These are phyloP conservation scores for Anadara kagoshimensis DNA, from an alignment of 1,140 invertebrate species.

Conservation along the genomic window DNA sequence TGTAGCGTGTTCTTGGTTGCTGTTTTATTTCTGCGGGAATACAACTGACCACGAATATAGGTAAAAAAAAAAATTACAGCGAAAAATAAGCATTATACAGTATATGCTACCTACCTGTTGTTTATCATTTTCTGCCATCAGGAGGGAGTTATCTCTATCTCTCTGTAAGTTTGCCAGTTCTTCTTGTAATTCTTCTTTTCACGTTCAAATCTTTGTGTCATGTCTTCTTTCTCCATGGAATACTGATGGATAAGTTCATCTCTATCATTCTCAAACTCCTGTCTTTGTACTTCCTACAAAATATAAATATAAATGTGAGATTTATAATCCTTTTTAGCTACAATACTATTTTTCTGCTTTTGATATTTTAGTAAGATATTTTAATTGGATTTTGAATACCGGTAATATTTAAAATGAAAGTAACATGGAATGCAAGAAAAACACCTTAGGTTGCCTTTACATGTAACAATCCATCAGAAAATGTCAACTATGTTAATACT, in stretches of 20 bases:
- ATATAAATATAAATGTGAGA: slow-evolving; percentile 5
- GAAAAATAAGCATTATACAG: too few relatives aligned
- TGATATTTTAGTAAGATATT: too few relatives aligned
- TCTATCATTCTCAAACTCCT: slow-evolving; percentile 66
- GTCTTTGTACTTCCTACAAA: slow-evolving; percentile 66
- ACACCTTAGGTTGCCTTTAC: background rate
- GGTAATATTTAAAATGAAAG: background rate
- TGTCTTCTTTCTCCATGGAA: slow-evolving; percentile 71
- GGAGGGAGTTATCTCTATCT: slow-evolving; percentile 70
- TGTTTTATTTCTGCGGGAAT: too few relatives aligned
- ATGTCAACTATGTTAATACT: too few relatives aligned
- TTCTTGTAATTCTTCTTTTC: slow-evolving; percentile 68
- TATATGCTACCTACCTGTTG: slow-evolving; percentile 67
- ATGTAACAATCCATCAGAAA: background rate
- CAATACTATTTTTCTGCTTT: background rate
- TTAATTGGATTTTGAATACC: too few relatives aligned
- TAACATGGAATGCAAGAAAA: background rate
- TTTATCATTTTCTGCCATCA: slow-evolving; percentile 74
- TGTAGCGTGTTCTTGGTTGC: too few relatives aligned
- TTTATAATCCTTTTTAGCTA: background rate
- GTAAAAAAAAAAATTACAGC: too few relatives aligned
- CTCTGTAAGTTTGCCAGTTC: slow-evolving; percentile 64
- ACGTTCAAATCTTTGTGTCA: slow-evolving; percentile 51
- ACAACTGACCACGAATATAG: too few relatives aligned
- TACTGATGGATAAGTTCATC: slow-evolving; percentile 66